A percentile compares a stretch with the other conserved stretches of the same genome.
Evolutionary conservation across 2,888 invertebrate genomes (phyloP).

Genomic region (Anodontia alba): DNA sequence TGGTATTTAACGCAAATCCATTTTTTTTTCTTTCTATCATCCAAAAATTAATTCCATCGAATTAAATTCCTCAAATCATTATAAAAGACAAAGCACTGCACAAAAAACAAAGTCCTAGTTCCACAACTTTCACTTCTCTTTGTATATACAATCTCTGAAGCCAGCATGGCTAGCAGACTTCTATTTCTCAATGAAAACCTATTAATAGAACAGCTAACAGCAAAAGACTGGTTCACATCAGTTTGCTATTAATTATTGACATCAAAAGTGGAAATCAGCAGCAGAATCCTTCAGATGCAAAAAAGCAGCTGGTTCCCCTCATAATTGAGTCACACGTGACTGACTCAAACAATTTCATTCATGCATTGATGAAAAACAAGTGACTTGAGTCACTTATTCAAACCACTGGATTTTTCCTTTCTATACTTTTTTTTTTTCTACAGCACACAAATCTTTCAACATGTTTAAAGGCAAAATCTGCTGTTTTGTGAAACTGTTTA

Average conservation of each 20-base stretch:
- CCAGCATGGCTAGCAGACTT: not conserved
- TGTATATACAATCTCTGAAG: slow-evolving; percentile 26
- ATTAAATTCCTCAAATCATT: too few species aligned
- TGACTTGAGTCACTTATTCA: not conserved
- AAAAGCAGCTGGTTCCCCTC: slow-evolving; percentile 1
- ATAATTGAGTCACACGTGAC: slow-evolving; percentile 5
- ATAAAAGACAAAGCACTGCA: too few species aligned
- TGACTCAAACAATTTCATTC: not conserved
- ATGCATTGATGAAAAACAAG: not conserved
- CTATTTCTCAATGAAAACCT: not conserved
- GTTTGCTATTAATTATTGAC: slow-evolving; percentile 7
- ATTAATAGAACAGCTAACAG: slow-evolving; percentile 23
- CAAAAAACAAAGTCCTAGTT: too few species aligned
- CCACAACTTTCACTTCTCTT: slow-evolving; percentile 19
- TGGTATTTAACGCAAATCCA: too few species aligned
- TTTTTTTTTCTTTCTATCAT: too few species aligned
- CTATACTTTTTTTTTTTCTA: too few species aligned
- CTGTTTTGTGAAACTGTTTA: too few species aligned
- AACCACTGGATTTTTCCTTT: too few species aligned
- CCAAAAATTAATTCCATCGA: too few species aligned
- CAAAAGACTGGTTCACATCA: slow-evolving; percentile 13
- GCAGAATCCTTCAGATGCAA: not conserved
- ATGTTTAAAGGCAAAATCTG: too few species aligned
- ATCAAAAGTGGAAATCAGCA: slow-evolving; percentile 9
- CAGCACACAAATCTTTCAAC: too few species aligned